Evolutionary conservation across 2,113 vertebrate species (phyloP), one percentile per base, ranked within the genome.

Genomic region (Pionites leucogaster): DNA sequence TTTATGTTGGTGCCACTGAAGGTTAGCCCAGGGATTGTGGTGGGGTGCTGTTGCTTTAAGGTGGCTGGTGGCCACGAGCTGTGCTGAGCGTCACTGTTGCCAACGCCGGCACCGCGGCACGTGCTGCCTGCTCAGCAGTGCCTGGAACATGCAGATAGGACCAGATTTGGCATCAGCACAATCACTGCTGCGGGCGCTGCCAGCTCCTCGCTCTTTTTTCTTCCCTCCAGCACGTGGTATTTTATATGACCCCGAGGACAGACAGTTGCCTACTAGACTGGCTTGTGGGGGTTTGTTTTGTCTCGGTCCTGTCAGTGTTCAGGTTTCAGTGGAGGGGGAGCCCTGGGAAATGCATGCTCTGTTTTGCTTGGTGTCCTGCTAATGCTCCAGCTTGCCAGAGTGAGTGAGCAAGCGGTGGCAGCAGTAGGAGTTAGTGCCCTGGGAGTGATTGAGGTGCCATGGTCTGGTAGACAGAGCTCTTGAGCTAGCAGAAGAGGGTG

Each of bases 111-210:
- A 49, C 63, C 13, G 3, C 0, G 6, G 72, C 90, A 92, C 50
- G 70, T 95, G 94, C 94, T 93, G 64, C 63, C 81, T 50, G 2
- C 88, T 93, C 94, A 85, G 95, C 93, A 49, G 92, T 78, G 90
- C 64, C 95, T 96, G 88, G 88, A 90, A 60, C 39, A 62, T 80
- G 81, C 88, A 44, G 15, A 83, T 68, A 79, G 93, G 68, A 83
- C 33, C 86, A 78, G 60, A 14, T 90, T 64, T 97, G 95, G 93
- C 95, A 94, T 60, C 71, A 53, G 86, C 52, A 78, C 25, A 83
- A 68, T 71, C 64, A 11, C 55, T 88, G 87, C 75, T 93, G 88
- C 4, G 3, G 28, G 8, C 4, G 1, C 59, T 96, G 94, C 94
- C 90, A 92, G 8, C 64, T 92, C 64, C 92, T 93, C 0, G 0